Evolutionary conservation across 23 tunicate species (phyloP).

Genomic region (Oikopleura dioica): DNA sequence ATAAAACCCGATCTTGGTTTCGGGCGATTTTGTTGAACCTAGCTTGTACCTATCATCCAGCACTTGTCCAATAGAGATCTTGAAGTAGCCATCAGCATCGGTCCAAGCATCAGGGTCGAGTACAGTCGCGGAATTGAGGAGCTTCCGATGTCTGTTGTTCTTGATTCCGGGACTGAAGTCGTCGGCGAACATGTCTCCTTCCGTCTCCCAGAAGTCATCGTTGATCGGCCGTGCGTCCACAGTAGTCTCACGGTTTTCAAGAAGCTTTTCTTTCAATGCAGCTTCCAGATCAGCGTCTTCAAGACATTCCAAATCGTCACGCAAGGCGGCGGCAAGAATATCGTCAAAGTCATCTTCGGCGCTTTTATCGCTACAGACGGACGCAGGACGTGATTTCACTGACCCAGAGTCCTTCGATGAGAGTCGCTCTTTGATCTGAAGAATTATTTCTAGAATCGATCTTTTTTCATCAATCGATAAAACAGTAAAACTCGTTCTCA

Average conservation of each 20-base stretch:
- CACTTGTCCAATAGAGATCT: constrained; percentile 60
- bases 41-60: constrained; percentile 64
- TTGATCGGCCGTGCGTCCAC: too few relatives aligned
- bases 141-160: neutral
- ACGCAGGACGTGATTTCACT: too few relatives aligned
- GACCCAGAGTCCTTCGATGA: too few relatives aligned
- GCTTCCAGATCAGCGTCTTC: constrained; percentile 62
- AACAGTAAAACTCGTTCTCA: too few relatives aligned
- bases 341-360: constrained; percentile 30
- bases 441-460: too few relatives aligned
- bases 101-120: constrained; percentile 71
- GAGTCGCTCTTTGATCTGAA: too few relatives aligned
- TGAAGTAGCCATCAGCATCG: constrained; percentile 75
- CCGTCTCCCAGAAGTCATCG: too few relatives aligned
- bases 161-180: constrained; percentile 33
- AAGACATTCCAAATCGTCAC: constrained; percentile 31
- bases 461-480: too few relatives aligned
- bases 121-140: neutral
- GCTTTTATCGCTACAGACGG: constrained; percentile 15
- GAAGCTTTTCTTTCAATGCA: constrained; percentile 59
- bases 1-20: too few relatives aligned
- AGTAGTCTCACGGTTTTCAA: too few relatives aligned
- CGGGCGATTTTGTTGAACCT: too few relatives aligned
- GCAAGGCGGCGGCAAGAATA: constrained; percentile 16
- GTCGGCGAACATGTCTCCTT: constrained; percentile 78